phyloP scores from a whole-genome alignment of 2,888 invertebrate species.

The Lasioglossum marginatum region DNA sequence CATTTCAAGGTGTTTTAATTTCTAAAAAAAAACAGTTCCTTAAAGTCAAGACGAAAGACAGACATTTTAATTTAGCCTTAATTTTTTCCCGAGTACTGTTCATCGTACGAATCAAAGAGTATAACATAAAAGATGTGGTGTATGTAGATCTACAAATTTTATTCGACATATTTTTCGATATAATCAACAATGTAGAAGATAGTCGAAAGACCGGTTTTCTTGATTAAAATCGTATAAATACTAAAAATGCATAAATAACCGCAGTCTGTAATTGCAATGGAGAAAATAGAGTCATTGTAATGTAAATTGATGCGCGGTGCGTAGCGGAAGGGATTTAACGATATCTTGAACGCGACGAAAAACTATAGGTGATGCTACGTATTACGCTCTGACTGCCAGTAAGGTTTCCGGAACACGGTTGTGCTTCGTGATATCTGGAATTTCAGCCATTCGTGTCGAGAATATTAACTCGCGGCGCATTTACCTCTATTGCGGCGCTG shows the following conservation, averaged over 20 bases:
- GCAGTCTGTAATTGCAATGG: neutral
- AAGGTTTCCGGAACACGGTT: constrained; percentile 37
- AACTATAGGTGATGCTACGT: constrained; percentile 5
- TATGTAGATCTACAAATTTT: neutral
- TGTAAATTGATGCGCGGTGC: neutral
- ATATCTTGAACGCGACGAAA: neutral
- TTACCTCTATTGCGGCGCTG: constrained; percentile 48
- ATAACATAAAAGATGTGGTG: neutral
- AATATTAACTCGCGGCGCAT: constrained; percentile 66
- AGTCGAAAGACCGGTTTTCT: no score
- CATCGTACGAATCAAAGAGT: no score
- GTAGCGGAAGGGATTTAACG: constrained; percentile 3
- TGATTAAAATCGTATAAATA: neutral
- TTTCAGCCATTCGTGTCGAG: constrained; percentile 55
- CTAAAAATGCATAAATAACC: neutral
- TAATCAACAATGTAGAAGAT: no score
- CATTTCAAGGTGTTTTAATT: neutral
- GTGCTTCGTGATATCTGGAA: constrained; percentile 55
- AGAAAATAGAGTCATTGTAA: neutral
- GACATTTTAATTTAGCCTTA: no score
- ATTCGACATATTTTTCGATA: no score
- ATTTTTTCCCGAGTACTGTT: no score
- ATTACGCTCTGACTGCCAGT: constrained; percentile 24
- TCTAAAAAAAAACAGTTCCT: neutral
- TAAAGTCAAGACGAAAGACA: neutral